Percentiles rank a stretch among this genome's conserved stretches.
These are phyloP conservation scores for Phorcus lineatus DNA, from an alignment of 2,888 invertebrate species.

Conservation along the genomic window DNA sequence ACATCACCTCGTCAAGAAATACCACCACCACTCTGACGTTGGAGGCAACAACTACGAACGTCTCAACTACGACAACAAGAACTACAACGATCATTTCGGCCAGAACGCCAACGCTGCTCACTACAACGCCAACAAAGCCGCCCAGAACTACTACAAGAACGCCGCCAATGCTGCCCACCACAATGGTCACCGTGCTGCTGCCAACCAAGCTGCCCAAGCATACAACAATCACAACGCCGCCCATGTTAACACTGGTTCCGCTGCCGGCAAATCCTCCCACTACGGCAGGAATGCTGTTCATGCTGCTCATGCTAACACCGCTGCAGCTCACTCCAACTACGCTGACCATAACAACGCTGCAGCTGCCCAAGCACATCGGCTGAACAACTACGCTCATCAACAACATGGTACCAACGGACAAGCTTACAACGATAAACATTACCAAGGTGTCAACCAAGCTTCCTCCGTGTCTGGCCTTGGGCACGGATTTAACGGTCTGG, in stretches of 20 bases:
- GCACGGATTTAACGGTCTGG: not conserved
- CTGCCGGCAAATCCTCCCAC: not conserved
- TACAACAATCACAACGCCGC: not conserved
- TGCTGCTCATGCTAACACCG: not conserved
- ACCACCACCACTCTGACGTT: not conserved
- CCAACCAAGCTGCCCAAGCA: not conserved
- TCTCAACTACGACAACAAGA: conserved; percentile 21
- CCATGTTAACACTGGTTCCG: not conserved
- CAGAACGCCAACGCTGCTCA: not conserved
- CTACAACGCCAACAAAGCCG: not conserved
- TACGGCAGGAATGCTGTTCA: not conserved
- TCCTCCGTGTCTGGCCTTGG: not conserved
- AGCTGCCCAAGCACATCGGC: not conserved
- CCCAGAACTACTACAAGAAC: not conserved
- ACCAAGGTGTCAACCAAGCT: not conserved
- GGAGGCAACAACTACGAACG: conserved; percentile 20
- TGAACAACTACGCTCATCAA: not conserved
- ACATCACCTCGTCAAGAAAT: conserved; percentile 17
- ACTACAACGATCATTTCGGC: conserved; percentile 13
- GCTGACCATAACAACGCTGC: not conserved
- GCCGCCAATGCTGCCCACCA: not conserved
- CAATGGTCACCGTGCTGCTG: not conserved
- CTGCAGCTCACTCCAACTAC: too few species aligned
- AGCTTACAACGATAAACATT: not conserved
- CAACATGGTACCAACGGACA: not conserved